Base-by-base conservation (phyloP, 2,797 vertebrate genomes). In the Streptopelia turtur region DNA sequence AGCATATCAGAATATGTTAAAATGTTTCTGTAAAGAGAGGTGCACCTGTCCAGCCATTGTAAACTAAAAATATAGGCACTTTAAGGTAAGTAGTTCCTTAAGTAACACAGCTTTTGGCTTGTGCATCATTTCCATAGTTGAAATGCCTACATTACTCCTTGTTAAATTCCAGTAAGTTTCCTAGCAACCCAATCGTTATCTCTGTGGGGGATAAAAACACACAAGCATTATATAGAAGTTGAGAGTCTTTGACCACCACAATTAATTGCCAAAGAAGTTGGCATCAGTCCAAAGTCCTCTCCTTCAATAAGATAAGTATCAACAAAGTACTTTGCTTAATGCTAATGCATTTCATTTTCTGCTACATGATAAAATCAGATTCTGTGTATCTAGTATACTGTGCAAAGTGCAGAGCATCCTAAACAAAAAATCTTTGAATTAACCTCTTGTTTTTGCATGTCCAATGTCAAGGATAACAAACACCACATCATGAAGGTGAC, bases 341-440 rank as follows among this genome's bases (percentile, higher is more conserved):
- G 65, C 23, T 74, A 86, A 78, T 70, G 52, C 27, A 84, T 89
- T 96, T 90, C 10, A 70, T 80, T 95, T 89, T 94, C 56, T 94
- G 69, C 45, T 77, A 43, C 41, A 56, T 53, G 87, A 89, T 55
- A 90, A 68, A 82, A 83, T 91, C 68, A 76, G 77, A 69, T 86
- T 89, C 22, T 45, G 20, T 71, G 17, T 35, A 64, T 17, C 83
- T 66, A 31, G 30, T 59, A 83, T 41, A 83, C 14, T 49, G 63
- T 72, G 25, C 52, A 83, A 93, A 94, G 15, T 72, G 64, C 52
- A 95, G 66, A 60, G 53, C 71, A 89, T 52, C 70, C 41, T 93
- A 90, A 96, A 95, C 68, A 86, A 84, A 43, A 93, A 59, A 72
- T 89, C 53, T 95, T 97, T 77, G 96, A 87, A 96, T 96, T 93